Conservation (phyloP, 2,797 vertebrate species). For the Nyctibius grandis region DNA sequence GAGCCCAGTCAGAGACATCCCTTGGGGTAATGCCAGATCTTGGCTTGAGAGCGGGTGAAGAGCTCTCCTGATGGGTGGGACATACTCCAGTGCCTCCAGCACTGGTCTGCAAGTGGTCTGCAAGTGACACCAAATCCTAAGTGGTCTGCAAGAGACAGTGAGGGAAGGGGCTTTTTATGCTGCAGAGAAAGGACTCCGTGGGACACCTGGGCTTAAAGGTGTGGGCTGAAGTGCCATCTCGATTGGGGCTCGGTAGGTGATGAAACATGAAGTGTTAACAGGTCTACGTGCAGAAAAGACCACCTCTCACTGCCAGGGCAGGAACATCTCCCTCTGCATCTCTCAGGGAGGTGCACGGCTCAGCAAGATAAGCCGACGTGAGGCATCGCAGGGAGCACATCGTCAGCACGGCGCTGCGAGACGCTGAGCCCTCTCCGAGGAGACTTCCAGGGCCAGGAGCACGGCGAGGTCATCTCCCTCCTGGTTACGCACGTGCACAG, state of each 20-base stretch:
- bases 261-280: accelerated
- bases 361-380: neutral
- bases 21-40: neutral
- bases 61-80: neutral
- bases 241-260: neutral
- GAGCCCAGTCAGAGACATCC: neutral
- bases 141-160: accelerated
- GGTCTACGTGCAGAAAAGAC: neutral
- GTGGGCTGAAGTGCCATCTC: neutral
- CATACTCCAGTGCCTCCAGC: neutral
- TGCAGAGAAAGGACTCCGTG: neutral
- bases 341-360: accelerated
- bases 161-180: neutral
- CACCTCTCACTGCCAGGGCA: neutral
- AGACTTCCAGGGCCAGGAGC: neutral
- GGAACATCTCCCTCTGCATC: neutral
- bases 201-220: neutral
- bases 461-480: neutral
- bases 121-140: too few relatives aligned
- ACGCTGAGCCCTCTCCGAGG: accelerated
- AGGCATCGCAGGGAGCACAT: neutral
- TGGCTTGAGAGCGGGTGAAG: neutral
- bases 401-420: accelerated
- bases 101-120: neutral
- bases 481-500: neutral